These are phyloP conservation scores for Drosophila incognita DNA, from an alignment of 2,888 invertebrate species.

Conservation along the genomic window DNA sequence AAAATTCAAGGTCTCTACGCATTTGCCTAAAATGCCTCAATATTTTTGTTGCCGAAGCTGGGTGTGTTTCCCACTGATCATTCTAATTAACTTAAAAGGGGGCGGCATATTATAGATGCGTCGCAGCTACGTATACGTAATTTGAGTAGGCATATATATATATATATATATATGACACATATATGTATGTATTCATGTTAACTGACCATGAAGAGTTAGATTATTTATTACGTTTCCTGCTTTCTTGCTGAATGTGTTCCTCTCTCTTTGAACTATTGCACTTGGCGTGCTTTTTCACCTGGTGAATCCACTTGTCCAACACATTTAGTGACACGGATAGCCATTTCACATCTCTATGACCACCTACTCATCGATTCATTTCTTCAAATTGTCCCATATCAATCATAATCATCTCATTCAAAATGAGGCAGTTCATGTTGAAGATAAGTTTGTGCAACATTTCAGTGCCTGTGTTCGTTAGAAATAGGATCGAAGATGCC, in stretches of 20 bases:
- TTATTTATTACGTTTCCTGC: slow-evolving; percentile 11
- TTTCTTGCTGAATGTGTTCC: slow-evolving; percentile 22
- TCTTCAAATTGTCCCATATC: slow-evolving; percentile 6
- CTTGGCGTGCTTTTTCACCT: slow-evolving; percentile 32
- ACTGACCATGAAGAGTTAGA: slow-evolving; percentile 58
- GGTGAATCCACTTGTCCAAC: background rate
- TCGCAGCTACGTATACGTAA: slow-evolving; percentile 50
- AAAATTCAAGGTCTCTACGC: background rate
- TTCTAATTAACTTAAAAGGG: background rate
- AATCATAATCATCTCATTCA: background rate
- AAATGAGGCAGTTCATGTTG: background rate
- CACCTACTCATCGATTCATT: background rate
- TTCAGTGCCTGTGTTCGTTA: background rate
- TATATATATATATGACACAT: background rate
- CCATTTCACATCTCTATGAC: slow-evolving; percentile 16
- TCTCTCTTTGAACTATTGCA: slow-evolving; percentile 34
- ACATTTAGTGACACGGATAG: slow-evolving; percentile 24
- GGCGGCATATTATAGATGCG: background rate
- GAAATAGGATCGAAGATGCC: background rate
- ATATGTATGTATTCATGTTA: background rate
- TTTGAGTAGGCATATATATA: slow-evolving; percentile 11
- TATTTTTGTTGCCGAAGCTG: background rate
- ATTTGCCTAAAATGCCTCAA: background rate
- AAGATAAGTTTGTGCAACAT: background rate
- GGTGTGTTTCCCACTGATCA: background rate